Evolutionary conservation across 2,113 vertebrate species (phyloP).

Genomic region (Laticauda laticaudata): DNA sequence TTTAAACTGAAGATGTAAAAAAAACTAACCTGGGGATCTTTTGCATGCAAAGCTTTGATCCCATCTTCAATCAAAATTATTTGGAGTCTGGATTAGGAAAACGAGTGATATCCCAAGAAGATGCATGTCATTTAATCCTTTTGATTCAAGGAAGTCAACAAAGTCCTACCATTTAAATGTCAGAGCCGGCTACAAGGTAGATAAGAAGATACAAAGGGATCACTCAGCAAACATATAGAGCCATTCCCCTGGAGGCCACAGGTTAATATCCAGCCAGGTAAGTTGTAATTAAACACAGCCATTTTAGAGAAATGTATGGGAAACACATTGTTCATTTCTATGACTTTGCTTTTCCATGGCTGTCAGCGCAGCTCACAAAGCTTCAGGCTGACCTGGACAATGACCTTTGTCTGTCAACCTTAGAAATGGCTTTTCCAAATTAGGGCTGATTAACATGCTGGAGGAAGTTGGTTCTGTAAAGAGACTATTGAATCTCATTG

Average conservation of each 20-base stretch:
- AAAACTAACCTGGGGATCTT: not conserved
- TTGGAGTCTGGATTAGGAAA: not conserved
- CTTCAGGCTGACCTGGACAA: slow-evolving; percentile 9
- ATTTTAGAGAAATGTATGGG: slow-evolving; percentile 27
- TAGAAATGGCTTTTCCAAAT: slow-evolving; percentile 25
- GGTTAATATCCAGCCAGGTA: slow-evolving; percentile 33
- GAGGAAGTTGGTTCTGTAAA: slow-evolving; percentile 22
- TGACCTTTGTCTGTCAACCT: slow-evolving; percentile 29
- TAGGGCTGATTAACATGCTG: slow-evolving; percentile 26
- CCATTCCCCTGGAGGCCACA: slow-evolving; percentile 28
- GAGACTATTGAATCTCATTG: slow-evolving; percentile 5
- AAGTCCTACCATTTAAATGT: slow-evolving; percentile 22
- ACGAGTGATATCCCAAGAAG: slow-evolving; percentile 24
- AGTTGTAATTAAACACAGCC: not conserved
- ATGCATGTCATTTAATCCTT: slow-evolving; percentile 22
- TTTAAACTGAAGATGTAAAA: not conserved
- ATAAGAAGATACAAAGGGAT: slow-evolving; percentile 26
- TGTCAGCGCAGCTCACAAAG: slow-evolving; percentile 20
- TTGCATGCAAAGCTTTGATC: not conserved
- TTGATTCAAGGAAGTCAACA: slow-evolving; percentile 14
- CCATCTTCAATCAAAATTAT: not conserved
- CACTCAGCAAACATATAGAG: slow-evolving; percentile 19
- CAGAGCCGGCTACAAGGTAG: slow-evolving; percentile 12
- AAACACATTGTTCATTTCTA: slow-evolving; percentile 21
- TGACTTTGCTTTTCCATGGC: slow-evolving; percentile 9